A percentile compares a stretch with the other conserved stretches of the same genome.
phyloP scores from a whole-genome alignment of 2,888 invertebrate species.

The Nesidiocoris tenuis region DNA sequence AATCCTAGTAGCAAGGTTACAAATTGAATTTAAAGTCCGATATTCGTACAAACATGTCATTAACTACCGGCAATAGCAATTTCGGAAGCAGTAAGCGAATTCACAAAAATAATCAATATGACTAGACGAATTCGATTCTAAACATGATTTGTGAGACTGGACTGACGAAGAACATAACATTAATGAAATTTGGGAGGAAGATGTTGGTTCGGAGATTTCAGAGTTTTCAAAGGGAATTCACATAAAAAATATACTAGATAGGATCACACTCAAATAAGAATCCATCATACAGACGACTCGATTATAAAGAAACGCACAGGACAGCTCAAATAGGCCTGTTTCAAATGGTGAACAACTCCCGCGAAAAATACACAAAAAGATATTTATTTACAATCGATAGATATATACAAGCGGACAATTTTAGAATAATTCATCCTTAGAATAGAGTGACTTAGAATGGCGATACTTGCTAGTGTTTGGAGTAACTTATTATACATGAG shows the following conservation, averaged over 20 bases:
- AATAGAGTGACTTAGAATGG: conserved; percentile 37
- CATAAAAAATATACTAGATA: too few species aligned
- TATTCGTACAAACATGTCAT: not conserved
- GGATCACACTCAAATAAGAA: too few species aligned
- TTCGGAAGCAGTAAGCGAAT: not conserved
- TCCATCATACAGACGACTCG: too few species aligned
- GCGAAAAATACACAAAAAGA: conserved; percentile 12
- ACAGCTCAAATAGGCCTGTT: too few species aligned
- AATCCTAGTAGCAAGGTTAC: not conserved
- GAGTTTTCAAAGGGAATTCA: too few species aligned
- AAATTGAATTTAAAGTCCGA: not conserved
- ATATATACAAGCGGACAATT: conserved; percentile 11
- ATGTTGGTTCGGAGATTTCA: too few species aligned
- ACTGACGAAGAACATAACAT: too few species aligned
- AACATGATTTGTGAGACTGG: too few species aligned
- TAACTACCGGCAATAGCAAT: not conserved
- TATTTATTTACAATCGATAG: conserved; percentile 12
- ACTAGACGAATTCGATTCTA: conserved; percentile 28
- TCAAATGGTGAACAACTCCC: too few species aligned
- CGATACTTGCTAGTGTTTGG: conserved; percentile 3
- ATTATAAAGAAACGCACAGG: too few species aligned
- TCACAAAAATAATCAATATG: conserved; percentile 5
- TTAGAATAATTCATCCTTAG: conserved; percentile 7
- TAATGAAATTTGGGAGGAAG: too few species aligned
- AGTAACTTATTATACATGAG: conserved; percentile 9